A percentile compares a stretch with the other conserved stretches of the same genome.
Conservation (phyloP, 2,113 vertebrate species). For the Sinocyclocheilus rhinocerous region DNA sequence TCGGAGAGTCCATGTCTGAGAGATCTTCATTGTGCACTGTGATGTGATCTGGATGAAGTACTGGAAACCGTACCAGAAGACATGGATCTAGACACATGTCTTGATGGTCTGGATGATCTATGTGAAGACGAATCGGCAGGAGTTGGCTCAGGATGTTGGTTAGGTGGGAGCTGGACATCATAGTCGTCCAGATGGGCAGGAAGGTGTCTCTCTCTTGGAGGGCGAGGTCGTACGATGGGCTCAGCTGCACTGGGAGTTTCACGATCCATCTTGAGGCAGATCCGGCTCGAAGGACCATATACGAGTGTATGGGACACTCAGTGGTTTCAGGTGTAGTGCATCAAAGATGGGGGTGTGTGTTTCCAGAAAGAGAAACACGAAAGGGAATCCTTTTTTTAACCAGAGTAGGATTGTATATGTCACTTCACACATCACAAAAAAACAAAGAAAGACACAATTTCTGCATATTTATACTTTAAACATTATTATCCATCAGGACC, state of each 20-base stretch:
- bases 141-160: not conserved
- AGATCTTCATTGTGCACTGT: not conserved
- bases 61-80: not conserved
- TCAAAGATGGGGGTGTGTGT: no score
- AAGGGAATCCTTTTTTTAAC: no score
- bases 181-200: not conserved
- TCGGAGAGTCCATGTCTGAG: not conserved
- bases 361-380: no score
- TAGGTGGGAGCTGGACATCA: not conserved
- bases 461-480: no score
- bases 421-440: no score
- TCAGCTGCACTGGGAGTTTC: not conserved
- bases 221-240: not conserved
- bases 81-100: not conserved
- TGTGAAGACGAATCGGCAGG: no score
- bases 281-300: constrained; percentile 18
- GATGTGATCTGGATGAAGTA: no score
- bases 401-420: no score
- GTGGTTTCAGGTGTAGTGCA: no score
- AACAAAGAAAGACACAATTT: no score
- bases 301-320: no score
- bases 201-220: not conserved
- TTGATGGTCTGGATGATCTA: not conserved
- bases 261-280: not conserved
- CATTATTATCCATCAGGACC: no score